Evolutionary conservation across 2,113 vertebrate species (phyloP).

Genomic region (Ptychochromis oligacanthus): DNA sequence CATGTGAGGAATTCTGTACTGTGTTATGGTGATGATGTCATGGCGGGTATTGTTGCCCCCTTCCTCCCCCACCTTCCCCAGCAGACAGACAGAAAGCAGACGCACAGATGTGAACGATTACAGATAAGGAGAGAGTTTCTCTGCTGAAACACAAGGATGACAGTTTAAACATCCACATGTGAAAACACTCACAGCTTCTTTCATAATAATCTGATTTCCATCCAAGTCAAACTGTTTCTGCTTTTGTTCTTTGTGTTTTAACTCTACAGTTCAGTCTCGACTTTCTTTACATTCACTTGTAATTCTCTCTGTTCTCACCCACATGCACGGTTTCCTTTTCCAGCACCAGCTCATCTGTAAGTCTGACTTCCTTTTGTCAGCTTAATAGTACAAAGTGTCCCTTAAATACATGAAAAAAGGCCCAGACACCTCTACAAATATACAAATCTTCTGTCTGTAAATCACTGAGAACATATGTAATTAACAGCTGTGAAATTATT

Average conservation of each 20-base stretch:
- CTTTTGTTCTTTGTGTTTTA: neutral
- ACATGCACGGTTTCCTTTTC: neutral
- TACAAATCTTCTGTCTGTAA: neutral
- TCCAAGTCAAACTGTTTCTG: conserved; percentile 1
- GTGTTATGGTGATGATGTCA: conserved; percentile 22
- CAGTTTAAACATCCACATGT: conserved; percentile 3
- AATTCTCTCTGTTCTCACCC: neutral
- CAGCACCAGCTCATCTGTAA: neutral
- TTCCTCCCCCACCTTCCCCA: neutral
- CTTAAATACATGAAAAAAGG: neutral
- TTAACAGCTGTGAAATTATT: too few relatives aligned
- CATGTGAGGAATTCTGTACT: conserved; percentile 26
- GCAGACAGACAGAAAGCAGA: conserved; percentile 19
- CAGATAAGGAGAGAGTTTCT: neutral
- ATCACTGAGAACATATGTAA: neutral
- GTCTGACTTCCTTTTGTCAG: neutral
- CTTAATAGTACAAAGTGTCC: neutral
- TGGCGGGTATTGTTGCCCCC: neutral
- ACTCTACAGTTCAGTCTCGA: neutral
- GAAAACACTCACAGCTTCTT: conserved; percentile 8
- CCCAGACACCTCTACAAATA: neutral
- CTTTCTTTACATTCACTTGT: neutral
- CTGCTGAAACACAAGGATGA: neutral
- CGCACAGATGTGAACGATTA: conserved; percentile 35
- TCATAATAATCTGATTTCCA: neutral